Evolutionary conservation across 2,888 invertebrate species (phyloP), one percentile per base, ranked within the genome.

Genomic region (Eudemis profundana): DNA sequence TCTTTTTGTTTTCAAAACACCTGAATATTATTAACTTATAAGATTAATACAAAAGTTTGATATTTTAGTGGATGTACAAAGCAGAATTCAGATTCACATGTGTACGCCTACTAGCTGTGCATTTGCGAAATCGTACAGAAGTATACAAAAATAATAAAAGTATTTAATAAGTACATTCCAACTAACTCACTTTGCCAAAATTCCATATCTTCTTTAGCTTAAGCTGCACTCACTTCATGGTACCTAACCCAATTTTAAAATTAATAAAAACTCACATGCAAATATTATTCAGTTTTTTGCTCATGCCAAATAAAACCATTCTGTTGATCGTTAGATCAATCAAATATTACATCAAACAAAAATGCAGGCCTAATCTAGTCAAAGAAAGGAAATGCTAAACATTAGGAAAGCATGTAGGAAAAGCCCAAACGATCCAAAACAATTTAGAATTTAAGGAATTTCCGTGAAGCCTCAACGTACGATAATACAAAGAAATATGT

Each of bases 141-240:
- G 47, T 15, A 50, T 19, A 50, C 19, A 61, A 12, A 29, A 44
- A 8, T 33, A 12, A 46, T 19, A 46, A 1, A 27, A 19, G 7
- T 33, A 19, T 46, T 14, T 14, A 60, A 27, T 40, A 47, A 65
- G 14, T 65, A 65, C 44, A 70, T 71, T 70, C 72, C 70, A 69
- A 42, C 72, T 69, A 79, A 82, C 78, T 82, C 78, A 82, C 81
- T 78, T 71, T 72, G 60, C 23, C 56, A 57, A 74, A 74, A 73
- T 66, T 67, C 68, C 68, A 53, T 46, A 62, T 57, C 61, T 66
- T 64, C 65, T 71, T 62, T 53, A 62, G 47, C 40, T 53, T 57
- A 62, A 63, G 64, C 51, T 56, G 61, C 61, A 68, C 42, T 66
- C 56, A 66, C 57, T 51, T 50, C 15, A n/a, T 53, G 14, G 36